Conservation (phyloP, 2,888 invertebrate species). For the Blastobasis lacticolella region DNA sequence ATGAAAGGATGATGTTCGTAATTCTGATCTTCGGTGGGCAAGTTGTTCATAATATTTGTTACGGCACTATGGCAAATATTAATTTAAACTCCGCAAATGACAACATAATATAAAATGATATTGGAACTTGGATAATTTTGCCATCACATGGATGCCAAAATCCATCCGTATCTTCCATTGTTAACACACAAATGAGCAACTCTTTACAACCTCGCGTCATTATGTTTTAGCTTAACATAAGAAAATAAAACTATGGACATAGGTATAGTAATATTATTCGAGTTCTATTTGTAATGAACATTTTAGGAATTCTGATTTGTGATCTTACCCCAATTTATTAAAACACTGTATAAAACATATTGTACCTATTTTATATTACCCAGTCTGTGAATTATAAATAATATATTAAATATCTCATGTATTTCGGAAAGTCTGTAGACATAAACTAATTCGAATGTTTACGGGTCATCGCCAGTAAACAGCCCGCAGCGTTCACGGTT, state of each 20-base stretch:
- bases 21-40: slow-evolving; percentile 34
- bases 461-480: too few relatives aligned
- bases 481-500: too few relatives aligned
- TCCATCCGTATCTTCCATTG: not conserved
- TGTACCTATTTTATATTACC: too few relatives aligned
- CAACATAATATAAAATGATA: slow-evolving; percentile 8
- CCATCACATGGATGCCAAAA: slow-evolving; percentile 13
- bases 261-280: slow-evolving; percentile 50
- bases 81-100: too few relatives aligned
- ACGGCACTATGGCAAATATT: slow-evolving; percentile 14
- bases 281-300: slow-evolving; percentile 22
- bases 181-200: slow-evolving; percentile 31
- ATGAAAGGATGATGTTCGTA: slow-evolving; percentile 14
- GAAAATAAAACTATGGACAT: slow-evolving; percentile 32
- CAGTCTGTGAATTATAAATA: too few relatives aligned
- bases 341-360: slow-evolving; percentile 7
- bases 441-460: too few relatives aligned
- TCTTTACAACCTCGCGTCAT: slow-evolving; percentile 32
- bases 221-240: slow-evolving; percentile 24
- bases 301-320: not conserved
- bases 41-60: slow-evolving; percentile 4
- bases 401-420: too few relatives aligned
- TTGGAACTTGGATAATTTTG: slow-evolving; percentile 22
- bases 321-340: not conserved
- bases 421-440: too few relatives aligned